Evolutionary conservation across 2,797 vertebrate species (phyloP).

Genomic region (Rhadinocentrus ornatus): DNA sequence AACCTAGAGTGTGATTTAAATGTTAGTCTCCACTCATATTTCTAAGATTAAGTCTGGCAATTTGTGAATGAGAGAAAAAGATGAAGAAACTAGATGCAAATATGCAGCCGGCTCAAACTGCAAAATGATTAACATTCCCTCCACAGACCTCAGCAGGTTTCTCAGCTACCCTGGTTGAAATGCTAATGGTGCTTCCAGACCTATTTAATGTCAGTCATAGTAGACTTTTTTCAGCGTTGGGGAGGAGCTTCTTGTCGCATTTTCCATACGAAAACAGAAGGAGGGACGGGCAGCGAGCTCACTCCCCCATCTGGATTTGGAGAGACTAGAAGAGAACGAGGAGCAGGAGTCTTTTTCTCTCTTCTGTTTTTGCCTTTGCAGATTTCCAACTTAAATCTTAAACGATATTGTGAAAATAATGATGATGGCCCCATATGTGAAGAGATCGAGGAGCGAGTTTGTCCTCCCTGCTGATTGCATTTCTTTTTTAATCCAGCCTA

Average conservation of each 20-base stretch:
- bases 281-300: conserved; percentile 64
- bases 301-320: conserved; percentile 62
- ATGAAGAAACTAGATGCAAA: conserved; percentile 64
- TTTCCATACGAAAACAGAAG: conserved; percentile 71
- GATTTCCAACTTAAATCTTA: conserved; percentile 40
- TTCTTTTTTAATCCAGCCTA: conserved; percentile 47
- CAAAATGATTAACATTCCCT: conserved; percentile 81
- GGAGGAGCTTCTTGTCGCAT: conserved; percentile 65
- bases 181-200: conserved; percentile 78
- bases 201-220: conserved; percentile 75
- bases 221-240: conserved; percentile 52
- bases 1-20: conserved; percentile 23
- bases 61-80: conserved; percentile 38
- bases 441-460: conserved; percentile 37
- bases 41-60: conserved; percentile 37
- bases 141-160: conserved; percentile 78
- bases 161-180: conserved; percentile 78
- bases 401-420: conserved; percentile 26
- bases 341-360: conserved; percentile 31
- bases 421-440: conserved; percentile 11
- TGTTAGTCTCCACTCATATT: conserved; percentile 37
- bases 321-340: conserved; percentile 51
- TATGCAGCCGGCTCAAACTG: conserved; percentile 66
- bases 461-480: conserved; percentile 40
- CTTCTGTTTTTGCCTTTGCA: conserved; percentile 17